Base-by-base conservation (phyloP, 2,797 vertebrate genomes). In the Acomys russatus region DNA sequence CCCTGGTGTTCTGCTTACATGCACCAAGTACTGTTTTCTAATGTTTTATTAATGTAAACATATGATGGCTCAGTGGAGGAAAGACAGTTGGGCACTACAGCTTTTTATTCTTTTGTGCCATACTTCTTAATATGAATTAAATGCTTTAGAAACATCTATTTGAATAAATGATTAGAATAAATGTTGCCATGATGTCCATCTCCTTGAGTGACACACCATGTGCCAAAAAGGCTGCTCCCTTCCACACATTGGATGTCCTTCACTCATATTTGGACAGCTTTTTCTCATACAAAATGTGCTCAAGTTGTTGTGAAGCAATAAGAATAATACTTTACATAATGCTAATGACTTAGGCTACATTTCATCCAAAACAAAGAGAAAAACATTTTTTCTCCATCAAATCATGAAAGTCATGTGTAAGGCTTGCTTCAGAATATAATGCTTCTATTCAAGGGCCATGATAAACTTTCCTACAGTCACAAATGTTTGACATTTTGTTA, bases 241-340 rank as follows among this genome's bases (percentile, higher is more conserved):
- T 93, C 92, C 84, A 94, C 95, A 95, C 63, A 63, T 35, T 83
- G 38, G 18, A 23, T 85, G 51, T n/a, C 66, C 79, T 94, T 96
- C 88, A 80, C 88, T 96, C 94, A 23, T 94, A 94, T 96, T 96
- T 94, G 25, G 80, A 85, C 88, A 76, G 90, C 68, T 90, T 96
- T 96, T 89, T 91, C 71, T 96, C 84, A 83, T 70, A 12, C 49
- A 95, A 87, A 97, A 93, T 95, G 76, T 91, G 96, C 94, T 97
- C 54, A 86, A 78, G 91, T 64, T 61, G n/a, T 88, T 89, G 35
- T 77, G 66, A 91, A 92, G 11, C 79, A 84, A 35, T 79, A 96
- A 94, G 17, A 93, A 70, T 23, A 92, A 92, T 92, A 92, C 96
- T 94, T 94, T 96, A 92, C 44, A 95, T 82, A 1, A n/a, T 78